Base-by-base conservation (phyloP, 2,113 vertebrate genomes). In the Paramisgurnus dabryanus region DNA sequence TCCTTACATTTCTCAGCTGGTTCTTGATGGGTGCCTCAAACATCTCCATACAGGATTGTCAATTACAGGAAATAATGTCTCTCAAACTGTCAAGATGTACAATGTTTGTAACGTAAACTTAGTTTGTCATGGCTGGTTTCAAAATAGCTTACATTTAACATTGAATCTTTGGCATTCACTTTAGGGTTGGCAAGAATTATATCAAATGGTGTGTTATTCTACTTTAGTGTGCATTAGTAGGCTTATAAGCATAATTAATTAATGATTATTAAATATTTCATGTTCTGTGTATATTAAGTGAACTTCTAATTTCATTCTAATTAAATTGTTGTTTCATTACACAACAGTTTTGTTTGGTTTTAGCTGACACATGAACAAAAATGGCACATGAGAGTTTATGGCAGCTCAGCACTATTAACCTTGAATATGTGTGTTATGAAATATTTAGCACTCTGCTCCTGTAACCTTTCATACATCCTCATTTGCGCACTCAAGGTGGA, bases 401-500 rank as follows among this genome's bases (percentile, higher is more conserved):
- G 18, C 47, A 76, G 13, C 72, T 57, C 53, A 57, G 55, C 17
- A n/a, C 55, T 73, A 63, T 61, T n/a, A 50, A 11, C 57, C 73
- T 70, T 5, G 27, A 15, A 18, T 50, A 57, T 68, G 18, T 69
- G 65, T 72, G 78, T 80, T 45, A 50, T 80, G n/a, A 80, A 80
- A 73, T 70, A 73, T 18, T 80, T 64, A 66, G 67, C 11, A 65
- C 49, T 67, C 45, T 55, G 27, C 63, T 77, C 69, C 70, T 17
- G 13, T 79, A 61, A 60, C 71, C 41, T 22, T 80, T 55, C 67
- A 27, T 40, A 40, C n/a, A 55, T 70, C 43, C 75, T 77, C 27
- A 41, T 67, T 75, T 47, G 45, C 84, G 5, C 1, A 0, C 27
- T 92, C 87, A 77, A 99, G 98, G 97, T 99, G 90, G 98, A 99